Percentiles rank a stretch among this genome's conserved stretches.
phyloP scores from a whole-genome alignment of 2,797 vertebrate genomes.

The Microctenopoma stevenorrisi region DNA sequence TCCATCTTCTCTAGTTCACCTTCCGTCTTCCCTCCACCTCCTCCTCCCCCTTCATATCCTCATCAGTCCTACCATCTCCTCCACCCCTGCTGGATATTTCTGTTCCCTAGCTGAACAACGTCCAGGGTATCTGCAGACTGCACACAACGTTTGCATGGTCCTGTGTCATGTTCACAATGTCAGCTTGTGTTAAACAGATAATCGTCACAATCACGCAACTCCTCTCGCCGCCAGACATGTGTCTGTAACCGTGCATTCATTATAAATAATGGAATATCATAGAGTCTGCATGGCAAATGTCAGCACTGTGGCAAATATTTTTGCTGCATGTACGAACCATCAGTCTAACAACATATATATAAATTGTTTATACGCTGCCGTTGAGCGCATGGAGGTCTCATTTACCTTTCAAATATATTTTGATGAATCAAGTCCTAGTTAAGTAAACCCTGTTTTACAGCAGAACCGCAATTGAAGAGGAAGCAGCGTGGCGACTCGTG shows the following conservation, averaged over 20 bases:
- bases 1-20: slow-evolving; percentile 62
- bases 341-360: background rate
- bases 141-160: slow-evolving; percentile 51
- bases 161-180: slow-evolving; percentile 27
- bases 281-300: background rate
- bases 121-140: slow-evolving; percentile 64
- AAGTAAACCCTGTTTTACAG: background rate
- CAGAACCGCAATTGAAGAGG: background rate
- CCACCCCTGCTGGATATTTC: slow-evolving; percentile 59
- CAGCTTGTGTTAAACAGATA: slow-evolving; percentile 11
- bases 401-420: slow-evolving; percentile 1
- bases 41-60: slow-evolving; percentile 46
- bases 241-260: slow-evolving; percentile 6
- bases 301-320: background rate
- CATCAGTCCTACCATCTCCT: slow-evolving; percentile 52
- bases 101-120: slow-evolving; percentile 54
- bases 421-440: background rate
- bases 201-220: background rate
- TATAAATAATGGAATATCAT: background rate
- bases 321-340: slow-evolving; percentile 22
- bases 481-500: slow-evolving; percentile 14
- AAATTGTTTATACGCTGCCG: background rate
- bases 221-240: background rate
- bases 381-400: background rate
- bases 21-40: slow-evolving; percentile 49